phyloP scores from a whole-genome alignment of 2,113 vertebrate genomes.

The Sorex fumeus region DNA sequence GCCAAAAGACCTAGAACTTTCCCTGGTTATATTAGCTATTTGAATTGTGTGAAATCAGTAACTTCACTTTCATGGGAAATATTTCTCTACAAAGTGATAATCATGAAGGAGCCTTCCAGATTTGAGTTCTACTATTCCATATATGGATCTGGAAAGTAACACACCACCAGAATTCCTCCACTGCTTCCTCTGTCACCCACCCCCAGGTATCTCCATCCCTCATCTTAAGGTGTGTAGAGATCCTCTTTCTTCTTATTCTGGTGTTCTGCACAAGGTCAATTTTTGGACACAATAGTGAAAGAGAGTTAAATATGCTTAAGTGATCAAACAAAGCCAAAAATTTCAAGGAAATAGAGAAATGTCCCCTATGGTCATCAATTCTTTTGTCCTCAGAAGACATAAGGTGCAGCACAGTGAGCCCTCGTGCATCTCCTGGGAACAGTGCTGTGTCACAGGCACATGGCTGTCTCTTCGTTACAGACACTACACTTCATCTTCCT shows the following conservation, averaged over 20 bases:
- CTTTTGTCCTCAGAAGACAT: neutral
- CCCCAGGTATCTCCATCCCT: neutral
- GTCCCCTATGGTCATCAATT: neutral
- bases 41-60: neutral
- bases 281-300: constrained; percentile 8
- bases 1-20: too few species aligned
- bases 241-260: neutral
- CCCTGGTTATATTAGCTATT: neutral
- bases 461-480: neutral
- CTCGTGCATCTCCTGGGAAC: neutral
- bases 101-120: neutral
- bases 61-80: neutral
- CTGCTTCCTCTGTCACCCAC: neutral
- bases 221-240: neutral
- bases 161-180: neutral
- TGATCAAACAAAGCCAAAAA: neutral
- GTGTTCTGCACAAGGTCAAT: neutral
- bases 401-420: neutral
- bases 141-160: neutral
- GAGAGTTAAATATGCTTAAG: neutral
- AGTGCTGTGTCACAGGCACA: too few species aligned
- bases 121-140: neutral
- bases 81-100: neutral
- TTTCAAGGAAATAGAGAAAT: neutral
- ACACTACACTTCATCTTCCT: neutral